phyloP scores from a whole-genome alignment of 1,140 invertebrate genomes.

The Phenacoccus solenopsis region DNA sequence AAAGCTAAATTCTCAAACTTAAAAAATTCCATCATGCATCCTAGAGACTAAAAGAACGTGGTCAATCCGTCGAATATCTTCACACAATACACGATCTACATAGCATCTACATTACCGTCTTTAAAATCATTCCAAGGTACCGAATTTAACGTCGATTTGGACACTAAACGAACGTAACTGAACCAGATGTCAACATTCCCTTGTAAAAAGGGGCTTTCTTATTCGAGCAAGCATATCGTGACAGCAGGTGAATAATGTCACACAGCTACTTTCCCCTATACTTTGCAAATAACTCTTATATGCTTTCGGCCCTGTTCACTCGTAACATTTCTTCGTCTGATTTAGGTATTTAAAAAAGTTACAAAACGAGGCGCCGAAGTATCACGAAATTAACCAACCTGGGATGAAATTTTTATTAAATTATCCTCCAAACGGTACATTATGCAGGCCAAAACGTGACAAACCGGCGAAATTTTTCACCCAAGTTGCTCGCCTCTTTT shows the following conservation, averaged over 20 bases:
- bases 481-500: not conserved
- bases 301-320: not conserved
- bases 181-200: slow-evolving; percentile 15
- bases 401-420: not conserved
- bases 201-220: slow-evolving; percentile 11
- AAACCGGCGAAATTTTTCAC: not conserved
- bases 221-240: not conserved
- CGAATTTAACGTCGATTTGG: slow-evolving; percentile 2
- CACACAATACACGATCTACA: not conserved
- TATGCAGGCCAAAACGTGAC: not conserved
- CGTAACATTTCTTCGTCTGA: not conserved
- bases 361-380: not conserved
- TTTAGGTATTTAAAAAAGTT: not conserved
- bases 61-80: not conserved
- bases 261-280: slow-evolving; percentile 10
- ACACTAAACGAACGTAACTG: slow-evolving; percentile 10
- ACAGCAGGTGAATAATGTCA: slow-evolving; percentile 15
- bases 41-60: too few species aligned
- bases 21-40: too few species aligned
- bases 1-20: too few species aligned
- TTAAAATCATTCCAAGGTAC: not conserved
- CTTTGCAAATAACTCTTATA: not conserved
- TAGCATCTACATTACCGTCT: not conserved
- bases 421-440: too few species aligned
- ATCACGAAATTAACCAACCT: not conserved